A percentile compares a stretch with the other conserved stretches of the same genome.
phyloP scores from a whole-genome alignment of 2,797 vertebrate genomes.

The Loriculus beryllinus region DNA sequence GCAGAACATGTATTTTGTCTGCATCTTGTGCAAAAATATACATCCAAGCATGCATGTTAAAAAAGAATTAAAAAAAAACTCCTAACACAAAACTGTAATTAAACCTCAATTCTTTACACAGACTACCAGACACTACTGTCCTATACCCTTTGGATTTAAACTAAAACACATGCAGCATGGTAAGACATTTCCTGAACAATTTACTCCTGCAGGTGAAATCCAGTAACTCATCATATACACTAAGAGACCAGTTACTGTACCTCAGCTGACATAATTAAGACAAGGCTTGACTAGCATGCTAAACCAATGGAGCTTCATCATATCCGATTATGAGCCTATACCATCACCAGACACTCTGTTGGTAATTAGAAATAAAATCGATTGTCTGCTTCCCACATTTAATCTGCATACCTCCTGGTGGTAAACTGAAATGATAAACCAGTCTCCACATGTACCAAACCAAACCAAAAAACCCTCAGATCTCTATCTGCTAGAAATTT shows the following conservation, averaged over 20 bases:
- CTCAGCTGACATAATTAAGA: not conserved
- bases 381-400: not conserved
- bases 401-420: too few species aligned
- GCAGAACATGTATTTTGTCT: not conserved
- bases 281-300: not conserved
- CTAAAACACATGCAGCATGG: rapidly evolving
- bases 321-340: not conserved
- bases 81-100: not conserved
- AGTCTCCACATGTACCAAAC: not conserved
- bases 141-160: not conserved
- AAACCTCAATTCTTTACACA: not conserved
- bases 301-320: not conserved
- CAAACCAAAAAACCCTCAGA: not conserved
- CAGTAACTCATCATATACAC: not conserved
- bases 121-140: not conserved
- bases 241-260: not conserved
- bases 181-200: not conserved
- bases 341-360: not conserved
- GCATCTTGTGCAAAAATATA: not conserved
- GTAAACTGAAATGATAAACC: not conserved
- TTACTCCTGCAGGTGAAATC: not conserved
- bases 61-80: not conserved
- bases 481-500: not conserved
- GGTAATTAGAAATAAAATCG: not conserved
- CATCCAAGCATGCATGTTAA: not conserved